Conservation (phyloP, 2,888 invertebrate species). For the Myopa testacea region DNA sequence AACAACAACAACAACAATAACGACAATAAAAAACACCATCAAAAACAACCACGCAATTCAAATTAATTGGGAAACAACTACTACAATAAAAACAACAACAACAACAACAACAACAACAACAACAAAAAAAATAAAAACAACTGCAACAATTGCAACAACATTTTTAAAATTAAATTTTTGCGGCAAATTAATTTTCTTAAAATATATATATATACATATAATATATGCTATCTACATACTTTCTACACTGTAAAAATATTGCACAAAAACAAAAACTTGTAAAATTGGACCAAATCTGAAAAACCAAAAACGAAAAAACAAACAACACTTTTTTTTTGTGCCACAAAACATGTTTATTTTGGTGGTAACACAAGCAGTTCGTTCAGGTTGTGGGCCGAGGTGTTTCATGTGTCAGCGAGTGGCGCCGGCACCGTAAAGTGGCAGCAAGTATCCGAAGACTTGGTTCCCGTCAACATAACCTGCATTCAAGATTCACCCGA, state of each 20-base stretch:
- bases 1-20: not conserved
- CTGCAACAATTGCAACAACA: not conserved
- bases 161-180: too few species aligned
- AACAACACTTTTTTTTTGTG: slow-evolving; percentile 6
- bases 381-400: slow-evolving; percentile 96
- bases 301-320: slow-evolving; percentile 41
- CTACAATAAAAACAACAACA: slow-evolving; percentile 16
- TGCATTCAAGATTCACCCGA: slow-evolving; percentile 97
- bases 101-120: slow-evolving; percentile 26
- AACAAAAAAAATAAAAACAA: slow-evolving; percentile 3
- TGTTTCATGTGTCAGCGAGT: slow-evolving; percentile 95
- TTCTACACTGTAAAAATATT: not conserved
- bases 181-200: not conserved
- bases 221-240: too few species aligned
- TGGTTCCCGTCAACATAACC: slow-evolving; percentile 98
- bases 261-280: slow-evolving; percentile 10
- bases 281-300: not conserved
- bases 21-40: not conserved
- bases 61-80: not conserved
- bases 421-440: slow-evolving; percentile 94
- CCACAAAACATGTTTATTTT: slow-evolving; percentile 20
- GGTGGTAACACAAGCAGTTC: slow-evolving; percentile 59
- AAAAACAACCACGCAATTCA: not conserved
- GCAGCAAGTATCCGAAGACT: slow-evolving; percentile 98
- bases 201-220: not conserved